Conservation (phyloP, 1,140 invertebrate genomes). For the Brachionus manjavacas region DNA sequence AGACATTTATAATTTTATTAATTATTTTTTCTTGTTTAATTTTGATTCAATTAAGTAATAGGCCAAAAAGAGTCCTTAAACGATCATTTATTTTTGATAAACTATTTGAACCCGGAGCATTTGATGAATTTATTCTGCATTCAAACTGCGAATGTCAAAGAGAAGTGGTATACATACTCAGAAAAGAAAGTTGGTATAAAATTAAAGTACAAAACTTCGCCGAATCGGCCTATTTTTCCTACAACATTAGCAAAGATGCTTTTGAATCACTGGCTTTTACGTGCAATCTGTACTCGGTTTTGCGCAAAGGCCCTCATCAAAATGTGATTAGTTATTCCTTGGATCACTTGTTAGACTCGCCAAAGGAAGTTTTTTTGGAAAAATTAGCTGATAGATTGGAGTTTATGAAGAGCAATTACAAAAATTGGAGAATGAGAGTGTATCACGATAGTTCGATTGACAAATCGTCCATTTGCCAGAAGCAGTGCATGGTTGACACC, state of each 20-base stretch:
- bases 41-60: background rate
- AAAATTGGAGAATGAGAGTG: constrained; percentile 21
- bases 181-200: background rate
- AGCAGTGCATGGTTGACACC: background rate
- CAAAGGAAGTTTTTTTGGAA: background rate
- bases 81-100: constrained; percentile 3
- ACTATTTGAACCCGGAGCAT: background rate
- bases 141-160: background rate
- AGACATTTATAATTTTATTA: background rate
- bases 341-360: background rate
- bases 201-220: background rate
- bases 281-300: constrained; percentile 3
- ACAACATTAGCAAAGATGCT: background rate
- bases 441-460: constrained; percentile 18
- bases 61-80: background rate
- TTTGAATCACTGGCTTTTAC: constrained; percentile 19
- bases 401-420: constrained; percentile 16
- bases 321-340: constrained; percentile 15
- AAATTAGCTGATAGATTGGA: background rate
- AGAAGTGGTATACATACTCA: background rate
- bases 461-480: background rate
- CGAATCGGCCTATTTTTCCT: background rate
- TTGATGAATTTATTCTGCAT: background rate
- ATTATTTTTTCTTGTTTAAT: background rate
- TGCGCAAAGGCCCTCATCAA: constrained; percentile 30